A percentile compares a stretch with the other conserved stretches of the same genome.
These are phyloP conservation scores for Cynopterus sphinx DNA, from an alignment of 2,797 vertebrate species.

Conservation along the genomic window DNA sequence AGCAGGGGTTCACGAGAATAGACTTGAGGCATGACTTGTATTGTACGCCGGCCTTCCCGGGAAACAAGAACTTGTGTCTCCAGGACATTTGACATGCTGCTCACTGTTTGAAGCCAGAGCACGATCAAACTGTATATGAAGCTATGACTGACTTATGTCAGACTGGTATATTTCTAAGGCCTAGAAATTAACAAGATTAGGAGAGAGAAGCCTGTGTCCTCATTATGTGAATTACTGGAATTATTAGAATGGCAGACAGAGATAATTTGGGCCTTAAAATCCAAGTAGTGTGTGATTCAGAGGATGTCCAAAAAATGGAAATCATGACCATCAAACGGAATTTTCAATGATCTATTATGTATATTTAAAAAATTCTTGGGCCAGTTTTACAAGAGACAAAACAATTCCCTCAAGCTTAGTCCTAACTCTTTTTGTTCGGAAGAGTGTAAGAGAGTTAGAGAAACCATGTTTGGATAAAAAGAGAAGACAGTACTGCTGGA, in stretches of 20 bases:
- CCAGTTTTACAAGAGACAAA: background rate
- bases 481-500: background rate
- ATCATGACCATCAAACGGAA: background rate
- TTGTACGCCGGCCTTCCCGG: background rate
- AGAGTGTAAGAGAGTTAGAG: background rate
- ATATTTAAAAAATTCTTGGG: conserved; percentile 1
- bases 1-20: background rate
- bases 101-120: conserved; percentile 13
- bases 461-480: background rate
- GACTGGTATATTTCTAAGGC: background rate
- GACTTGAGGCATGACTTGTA: background rate
- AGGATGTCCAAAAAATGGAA: background rate
- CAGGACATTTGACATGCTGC: conserved; percentile 30
- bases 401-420: background rate
- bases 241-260: background rate
- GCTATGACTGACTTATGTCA: background rate
- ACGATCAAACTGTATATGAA: background rate
- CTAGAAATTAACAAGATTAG: background rate
- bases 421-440: background rate
- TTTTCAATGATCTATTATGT: background rate
- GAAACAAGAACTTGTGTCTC: background rate
- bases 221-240: background rate
- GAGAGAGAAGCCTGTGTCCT: background rate
- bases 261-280: background rate
- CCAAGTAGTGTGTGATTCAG: background rate